A percentile compares a stretch with the other conserved stretches of the same genome.
phyloP scores from a whole-genome alignment of 2,113 vertebrate species.

The Chaetodon auriga region DNA sequence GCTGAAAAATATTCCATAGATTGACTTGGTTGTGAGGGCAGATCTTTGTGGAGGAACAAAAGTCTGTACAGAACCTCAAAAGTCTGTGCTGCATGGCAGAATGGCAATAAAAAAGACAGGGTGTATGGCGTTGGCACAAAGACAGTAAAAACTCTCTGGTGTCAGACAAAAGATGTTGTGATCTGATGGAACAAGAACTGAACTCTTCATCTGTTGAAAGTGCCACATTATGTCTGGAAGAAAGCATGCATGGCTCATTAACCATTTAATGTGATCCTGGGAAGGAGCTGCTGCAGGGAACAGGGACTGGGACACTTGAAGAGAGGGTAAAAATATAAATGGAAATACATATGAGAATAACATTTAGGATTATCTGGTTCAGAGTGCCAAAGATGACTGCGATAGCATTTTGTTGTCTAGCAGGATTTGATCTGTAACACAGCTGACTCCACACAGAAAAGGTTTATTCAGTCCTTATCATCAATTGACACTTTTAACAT shows the following conservation, averaged over 20 bases:
- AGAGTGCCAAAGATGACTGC: not conserved
- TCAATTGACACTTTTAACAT: not conserved
- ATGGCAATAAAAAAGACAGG: slow-evolving; percentile 8
- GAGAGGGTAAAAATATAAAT: not conserved
- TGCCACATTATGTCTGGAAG: slow-evolving; percentile 30
- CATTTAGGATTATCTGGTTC: not conserved
- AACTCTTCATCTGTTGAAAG: slow-evolving; percentile 44
- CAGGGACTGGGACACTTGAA: not conserved
- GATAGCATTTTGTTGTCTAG: not conserved
- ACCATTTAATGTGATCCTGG: slow-evolving; percentile 32
- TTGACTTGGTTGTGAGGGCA: not conserved
- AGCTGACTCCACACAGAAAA: not conserved
- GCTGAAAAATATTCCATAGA: not conserved
- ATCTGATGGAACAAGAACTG: slow-evolving; percentile 14
- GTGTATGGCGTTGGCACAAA: slow-evolving; percentile 1
- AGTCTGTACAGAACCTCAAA: not conserved
- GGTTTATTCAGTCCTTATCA: not conserved
- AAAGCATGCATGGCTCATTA: slow-evolving; percentile 60
- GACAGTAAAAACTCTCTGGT: not conserved
- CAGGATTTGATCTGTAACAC: not conserved
- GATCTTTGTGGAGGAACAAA: not conserved
- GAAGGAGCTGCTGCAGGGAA: slow-evolving; percentile 25
- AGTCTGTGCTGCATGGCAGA: not conserved
- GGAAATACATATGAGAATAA: slow-evolving; percentile 5
- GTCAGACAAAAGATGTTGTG: slow-evolving; percentile 17